Conservation (phyloP, 2,888 invertebrate species). For the Galerucella nymphaeae region DNA sequence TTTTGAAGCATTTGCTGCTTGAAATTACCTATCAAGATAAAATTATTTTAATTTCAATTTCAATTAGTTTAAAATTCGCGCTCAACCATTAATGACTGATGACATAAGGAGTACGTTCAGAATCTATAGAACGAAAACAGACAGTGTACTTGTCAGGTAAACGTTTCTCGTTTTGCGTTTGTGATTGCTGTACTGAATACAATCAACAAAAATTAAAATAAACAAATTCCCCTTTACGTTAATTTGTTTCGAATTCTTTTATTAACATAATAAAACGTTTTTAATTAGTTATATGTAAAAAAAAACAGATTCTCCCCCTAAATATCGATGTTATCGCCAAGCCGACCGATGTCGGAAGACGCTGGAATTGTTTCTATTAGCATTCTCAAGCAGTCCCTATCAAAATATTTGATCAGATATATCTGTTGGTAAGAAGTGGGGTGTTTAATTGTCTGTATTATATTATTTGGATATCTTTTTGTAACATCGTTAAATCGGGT, state of each 20-base stretch:
- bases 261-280: not conserved
- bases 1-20: no score
- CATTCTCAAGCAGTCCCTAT: constrained; percentile 45
- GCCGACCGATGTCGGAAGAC: constrained; percentile 23
- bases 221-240: not conserved
- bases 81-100: no score
- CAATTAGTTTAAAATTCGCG: no score
- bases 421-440: constrained; percentile 42
- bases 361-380: constrained; percentile 44
- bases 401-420: constrained; percentile 43
- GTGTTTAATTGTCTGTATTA: constrained; percentile 51
- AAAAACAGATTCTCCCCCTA: constrained; percentile 10
- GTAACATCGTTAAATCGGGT: constrained; percentile 46
- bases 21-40: no score
- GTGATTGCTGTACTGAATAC: no score
- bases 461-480: constrained; percentile 47
- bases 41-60: no score
- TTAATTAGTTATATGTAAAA: constrained; percentile 1
- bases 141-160: no score
- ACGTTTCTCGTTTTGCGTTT: no score
- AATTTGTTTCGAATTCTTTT: not conserved
- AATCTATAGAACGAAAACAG: no score
- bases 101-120: no score
- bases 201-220: not conserved
- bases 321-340: not conserved